Base-by-base conservation (phyloP, 2,797 vertebrate genomes). In the Acestrorhynchus altus region DNA sequence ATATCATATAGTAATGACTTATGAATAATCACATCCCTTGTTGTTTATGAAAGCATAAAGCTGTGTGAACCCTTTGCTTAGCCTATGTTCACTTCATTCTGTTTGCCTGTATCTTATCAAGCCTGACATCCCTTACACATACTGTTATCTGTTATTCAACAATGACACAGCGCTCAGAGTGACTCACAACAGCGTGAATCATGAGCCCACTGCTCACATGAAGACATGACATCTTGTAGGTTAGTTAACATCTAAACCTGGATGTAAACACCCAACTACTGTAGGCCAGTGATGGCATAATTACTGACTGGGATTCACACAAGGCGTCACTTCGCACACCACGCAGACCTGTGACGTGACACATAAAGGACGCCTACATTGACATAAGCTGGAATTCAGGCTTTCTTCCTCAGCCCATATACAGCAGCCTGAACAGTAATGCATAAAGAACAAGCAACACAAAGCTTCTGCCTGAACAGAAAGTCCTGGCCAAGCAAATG, bases 171-270 rank as follows among this genome's bases (percentile, higher is more conserved):
- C 31, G 35, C 22, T 59, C 13, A 20, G 63, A 70, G 63, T 65
- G 42, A 72, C 28, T 83, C 75, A 81, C 18, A 20, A 52, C 28
- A 51, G 39, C 64, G 47, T 74, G 64, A 83, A 71, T 79, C 77
- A 70, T 63, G 65, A 20, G 24, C 61, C 66, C 60, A 63, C 35
- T 16, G 46, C n/a, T 39, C 40, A 18, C 42, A 56, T 22, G 83
- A 77, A 73, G 60, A 77, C 65, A 67, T 56, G 65, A 77, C 40
- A 79, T 54, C 65, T 76, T 63, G 69, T 47, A 74, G 60, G 64
- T 77, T 35, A 78, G 64, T 77, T 35, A 78, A 49, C 73, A 77
- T 44, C 11, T 40, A 52, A 71, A 70, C 76, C 60, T 72, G 54
- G 61, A 49, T 40, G 44, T 70, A 39, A 67, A 54, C 70, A 70